Conservation (phyloP, 2,888 invertebrate genomes). For the Drosophila paranaensis region DNA sequence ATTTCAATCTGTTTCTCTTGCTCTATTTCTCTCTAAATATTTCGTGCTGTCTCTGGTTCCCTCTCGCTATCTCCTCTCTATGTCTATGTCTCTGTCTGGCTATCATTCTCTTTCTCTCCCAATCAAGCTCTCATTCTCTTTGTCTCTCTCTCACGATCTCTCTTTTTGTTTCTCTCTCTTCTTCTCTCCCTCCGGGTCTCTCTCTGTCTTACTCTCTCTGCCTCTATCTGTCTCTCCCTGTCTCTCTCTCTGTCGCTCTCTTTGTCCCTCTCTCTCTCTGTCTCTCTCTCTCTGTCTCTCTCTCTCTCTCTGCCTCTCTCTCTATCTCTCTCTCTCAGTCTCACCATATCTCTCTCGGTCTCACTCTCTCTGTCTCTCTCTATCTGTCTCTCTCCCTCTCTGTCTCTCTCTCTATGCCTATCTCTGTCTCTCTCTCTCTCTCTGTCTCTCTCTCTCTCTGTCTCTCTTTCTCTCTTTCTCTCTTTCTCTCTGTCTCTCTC, state of each 20-base stretch:
- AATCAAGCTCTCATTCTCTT: not conserved
- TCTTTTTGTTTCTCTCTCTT: not conserved
- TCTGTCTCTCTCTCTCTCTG: not conserved
- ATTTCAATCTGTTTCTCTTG: not conserved
- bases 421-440: not conserved
- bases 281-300: not conserved
- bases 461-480: not conserved
- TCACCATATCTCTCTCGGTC: not conserved
- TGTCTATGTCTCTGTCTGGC: not conserved
- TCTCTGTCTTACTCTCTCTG: too few species aligned
- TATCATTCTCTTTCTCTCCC: not conserved
- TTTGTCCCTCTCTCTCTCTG: not conserved
- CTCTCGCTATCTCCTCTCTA: not conserved
- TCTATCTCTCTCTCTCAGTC: not conserved
- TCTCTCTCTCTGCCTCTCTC: not conserved
- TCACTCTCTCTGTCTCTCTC: not conserved
- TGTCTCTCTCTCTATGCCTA: too few species aligned
- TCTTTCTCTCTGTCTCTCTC: not conserved
- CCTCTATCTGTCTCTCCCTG: too few species aligned
- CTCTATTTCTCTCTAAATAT: too few species aligned
- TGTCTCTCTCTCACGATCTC: not conserved
- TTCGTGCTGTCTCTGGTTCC: too few species aligned
- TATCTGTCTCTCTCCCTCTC: not conserved
- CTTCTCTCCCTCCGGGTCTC: not conserved
- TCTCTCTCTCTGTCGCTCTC: not conserved